These are phyloP conservation scores for Setipinna tenuifilis DNA, from an alignment of 2,797 vertebrate species.

Conservation along the genomic window DNA sequence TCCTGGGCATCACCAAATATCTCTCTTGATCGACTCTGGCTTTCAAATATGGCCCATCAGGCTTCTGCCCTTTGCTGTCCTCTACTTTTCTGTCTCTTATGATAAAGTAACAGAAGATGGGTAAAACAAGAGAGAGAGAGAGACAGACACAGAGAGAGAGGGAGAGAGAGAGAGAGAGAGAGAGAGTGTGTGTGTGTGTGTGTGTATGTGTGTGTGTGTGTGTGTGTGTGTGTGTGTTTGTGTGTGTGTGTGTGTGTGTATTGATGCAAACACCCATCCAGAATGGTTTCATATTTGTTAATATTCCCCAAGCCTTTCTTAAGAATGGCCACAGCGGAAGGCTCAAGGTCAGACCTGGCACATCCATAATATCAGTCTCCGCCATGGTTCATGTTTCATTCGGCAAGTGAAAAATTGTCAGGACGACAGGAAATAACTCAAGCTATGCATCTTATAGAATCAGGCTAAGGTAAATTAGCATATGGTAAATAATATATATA, in stretches of 20 bases:
- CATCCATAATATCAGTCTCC: conserved; percentile 35
- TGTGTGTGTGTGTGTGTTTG: not conserved
- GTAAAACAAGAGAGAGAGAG: too few relatives aligned
- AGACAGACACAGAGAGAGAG: not conserved
- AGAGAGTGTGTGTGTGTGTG: not conserved
- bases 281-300: not conserved
- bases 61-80: not conserved
- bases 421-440: conserved; percentile 15
- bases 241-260: not conserved
- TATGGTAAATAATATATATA: conserved; percentile 8
- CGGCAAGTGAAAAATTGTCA: conserved; percentile 6
- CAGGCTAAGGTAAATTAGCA: conserved; percentile 6
- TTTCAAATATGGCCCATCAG: not conserved
- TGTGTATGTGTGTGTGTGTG: not conserved
- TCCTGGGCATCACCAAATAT: not conserved
- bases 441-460: conserved; percentile 19
- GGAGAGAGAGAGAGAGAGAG: not conserved
- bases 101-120: not conserved
- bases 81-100: not conserved
- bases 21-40: not conserved
- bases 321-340: not conserved
- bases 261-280: conserved; percentile 7
- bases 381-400: conserved; percentile 19
- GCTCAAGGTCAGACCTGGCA: conserved; percentile 50
- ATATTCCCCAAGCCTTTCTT: conserved; percentile 7